Evolutionary conservation across 2,888 invertebrate species (phyloP).

Genomic region (Drosophila kanekoi): DNA sequence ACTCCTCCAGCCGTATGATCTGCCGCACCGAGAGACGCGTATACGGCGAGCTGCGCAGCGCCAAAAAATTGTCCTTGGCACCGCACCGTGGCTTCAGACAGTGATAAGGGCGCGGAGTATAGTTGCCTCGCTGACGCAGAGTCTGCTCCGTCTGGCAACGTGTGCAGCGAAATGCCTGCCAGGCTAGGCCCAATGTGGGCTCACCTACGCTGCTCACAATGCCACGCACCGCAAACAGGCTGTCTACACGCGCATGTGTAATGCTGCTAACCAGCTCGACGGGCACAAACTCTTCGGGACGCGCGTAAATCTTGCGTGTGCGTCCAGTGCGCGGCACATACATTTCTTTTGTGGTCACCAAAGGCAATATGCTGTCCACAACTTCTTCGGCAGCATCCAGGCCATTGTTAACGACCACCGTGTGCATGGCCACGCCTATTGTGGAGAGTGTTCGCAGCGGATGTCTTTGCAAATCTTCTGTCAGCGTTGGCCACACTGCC

Average conservation of each 20-base stretch:
- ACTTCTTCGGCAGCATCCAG: conserved; percentile 48
- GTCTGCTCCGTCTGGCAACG: conserved; percentile 86
- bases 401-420: conserved; percentile 53
- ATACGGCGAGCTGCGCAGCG: conserved; percentile 88
- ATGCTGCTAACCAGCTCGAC: conserved; percentile 86
- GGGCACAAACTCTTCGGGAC: conserved; percentile 88
- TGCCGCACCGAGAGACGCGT: conserved; percentile 93
- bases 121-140: conserved; percentile 86
- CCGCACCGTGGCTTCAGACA: conserved; percentile 73
- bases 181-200: conserved; percentile 90
- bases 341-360: conserved; percentile 18
- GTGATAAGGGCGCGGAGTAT: conserved; percentile 59
- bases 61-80: conserved; percentile 86
- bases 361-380: conserved; percentile 18
- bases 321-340: conserved; percentile 56
- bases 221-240: conserved; percentile 92
- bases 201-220: conserved; percentile 93
- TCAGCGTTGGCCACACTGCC: conserved; percentile 88
- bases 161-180: conserved; percentile 88
- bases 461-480: conserved; percentile 88
- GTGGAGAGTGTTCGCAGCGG: conserved; percentile 90
- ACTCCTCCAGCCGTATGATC: conserved; percentile 93
- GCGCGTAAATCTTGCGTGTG: conserved; percentile 85
- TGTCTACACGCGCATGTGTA: conserved; percentile 87
- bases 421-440: conserved; percentile 90